Evolutionary conservation across 92 coral and sea anemone genomes (phyloP).

Genomic region (Epizoanthus scotinus): DNA sequence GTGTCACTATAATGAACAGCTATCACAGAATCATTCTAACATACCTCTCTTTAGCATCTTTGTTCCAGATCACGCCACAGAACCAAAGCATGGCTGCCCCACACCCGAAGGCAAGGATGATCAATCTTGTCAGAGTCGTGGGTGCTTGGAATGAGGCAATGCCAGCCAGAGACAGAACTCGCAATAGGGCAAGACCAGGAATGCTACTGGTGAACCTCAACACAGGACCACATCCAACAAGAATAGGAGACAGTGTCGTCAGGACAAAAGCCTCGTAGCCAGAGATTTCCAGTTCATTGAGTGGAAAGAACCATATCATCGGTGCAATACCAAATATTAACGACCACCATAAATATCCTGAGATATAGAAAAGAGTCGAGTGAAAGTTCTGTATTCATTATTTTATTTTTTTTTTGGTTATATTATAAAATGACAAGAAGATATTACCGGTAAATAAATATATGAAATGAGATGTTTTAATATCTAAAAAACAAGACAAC

Average conservation of each 20-base stretch:
- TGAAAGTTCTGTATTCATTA: no score
- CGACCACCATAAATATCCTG: constrained; percentile 98
- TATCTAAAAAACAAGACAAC: no score
- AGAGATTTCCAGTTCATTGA: constrained; percentile 93
- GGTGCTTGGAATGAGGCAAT: constrained; percentile 95
- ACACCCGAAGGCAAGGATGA: constrained; percentile 88
- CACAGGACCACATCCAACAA: constrained; percentile 63
- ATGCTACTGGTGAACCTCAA: constrained; percentile 73
- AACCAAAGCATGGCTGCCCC: constrained; percentile 98
- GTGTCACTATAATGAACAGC: no score
- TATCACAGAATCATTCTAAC: no score
- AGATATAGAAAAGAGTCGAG: not conserved
- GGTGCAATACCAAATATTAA: constrained; percentile 82
- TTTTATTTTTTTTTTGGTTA: no score
- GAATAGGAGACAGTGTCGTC: constrained; percentile 78
- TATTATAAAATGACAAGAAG: no score
- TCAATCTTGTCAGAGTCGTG: constrained; percentile 76
- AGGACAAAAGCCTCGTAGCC: constrained; percentile 92
- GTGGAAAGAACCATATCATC: constrained; percentile 97
- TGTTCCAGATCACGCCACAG: constrained; percentile 92
- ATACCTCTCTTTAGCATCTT: constrained; percentile 88
- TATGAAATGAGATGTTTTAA: no score
- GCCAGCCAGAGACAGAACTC: constrained; percentile 82
- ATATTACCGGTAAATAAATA: no score
- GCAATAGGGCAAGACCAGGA: constrained; percentile 80